Evolutionary conservation across 2,888 invertebrate species (phyloP), one percentile per base, ranked within the genome.

Genomic region (Lycophotia porphyrea): DNA sequence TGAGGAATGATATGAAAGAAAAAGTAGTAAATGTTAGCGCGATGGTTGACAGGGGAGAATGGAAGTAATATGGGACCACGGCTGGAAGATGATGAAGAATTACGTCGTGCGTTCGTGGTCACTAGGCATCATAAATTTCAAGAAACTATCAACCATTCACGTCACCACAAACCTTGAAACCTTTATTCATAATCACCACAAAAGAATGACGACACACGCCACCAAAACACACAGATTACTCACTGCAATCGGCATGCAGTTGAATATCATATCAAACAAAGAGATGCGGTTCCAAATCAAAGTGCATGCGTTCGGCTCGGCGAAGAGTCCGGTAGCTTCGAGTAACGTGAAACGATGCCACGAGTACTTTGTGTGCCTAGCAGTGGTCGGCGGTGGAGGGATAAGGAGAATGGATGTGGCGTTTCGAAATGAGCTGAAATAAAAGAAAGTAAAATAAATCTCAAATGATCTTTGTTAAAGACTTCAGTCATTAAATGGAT

Each of bases 261-360:
- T 78, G 66, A 80, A 78, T 76, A 80, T 71, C 77, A 71, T 49
- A 68, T 65, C 84, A 88, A 75, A 78, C 86, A 89, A 89, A 84
- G 55, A 60, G 76, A 73, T 34, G 84, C 55, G 72, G 61, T 52
- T 42, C 58, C 44, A 21, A 61, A 64, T 69, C 65, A 81, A 70
- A 68, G 67, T 34, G 67, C 66, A 44, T 63, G 73, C 61, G 66
- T 47, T 44, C 67, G 78, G 55, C 71, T 55, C 13, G 65, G 15
- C 66, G 52, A 34, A 55, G 70, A 42, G 49, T 44, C 15, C 81
- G 52, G 81, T 76, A 71, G 71, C 76, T n/a, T 47, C 27, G 47
- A 74, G 78, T 82, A 82, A 82, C 69, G 61, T 82, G 83, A 83
- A 82, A 79, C 82, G 75, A 71, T 42, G 80, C 58, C 63, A 70